Conservation (phyloP, 2,797 vertebrate genomes). For the Champsocephalus esox region DNA sequence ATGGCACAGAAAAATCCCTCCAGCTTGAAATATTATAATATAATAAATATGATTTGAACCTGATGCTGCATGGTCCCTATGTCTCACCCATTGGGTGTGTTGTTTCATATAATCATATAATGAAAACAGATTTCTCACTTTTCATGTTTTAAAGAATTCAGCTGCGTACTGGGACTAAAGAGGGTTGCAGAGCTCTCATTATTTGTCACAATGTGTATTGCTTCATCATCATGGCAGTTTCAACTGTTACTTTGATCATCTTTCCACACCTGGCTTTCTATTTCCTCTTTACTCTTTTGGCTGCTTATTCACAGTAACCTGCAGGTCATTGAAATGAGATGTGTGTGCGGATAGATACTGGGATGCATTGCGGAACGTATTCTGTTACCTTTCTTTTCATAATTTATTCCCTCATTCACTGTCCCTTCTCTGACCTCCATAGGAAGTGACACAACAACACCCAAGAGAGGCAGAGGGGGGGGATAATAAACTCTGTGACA, state of each 20-base stretch:
- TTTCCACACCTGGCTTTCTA: neutral
- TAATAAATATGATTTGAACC: neutral
- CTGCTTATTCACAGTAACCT: neutral
- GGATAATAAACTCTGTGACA: constrained; percentile 60
- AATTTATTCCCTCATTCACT: constrained; percentile 67
- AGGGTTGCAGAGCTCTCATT: no score
- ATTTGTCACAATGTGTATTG: neutral
- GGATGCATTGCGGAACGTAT: constrained; percentile 43
- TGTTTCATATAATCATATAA: neutral
- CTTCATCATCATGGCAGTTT: neutral
- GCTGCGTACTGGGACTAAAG: neutral
- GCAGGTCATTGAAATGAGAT: constrained; percentile 40
- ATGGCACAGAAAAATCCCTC: neutral
- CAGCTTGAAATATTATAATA: neutral
- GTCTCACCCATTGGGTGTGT: neutral
- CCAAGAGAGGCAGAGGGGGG: neutral
- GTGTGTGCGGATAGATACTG: neutral
- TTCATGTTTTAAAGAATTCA: neutral
- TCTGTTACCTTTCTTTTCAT: constrained; percentile 76
- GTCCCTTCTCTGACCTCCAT: constrained; percentile 54
- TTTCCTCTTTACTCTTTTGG: neutral
- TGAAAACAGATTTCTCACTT: neutral
- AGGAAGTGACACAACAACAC: constrained; percentile 48
- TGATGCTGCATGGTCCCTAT: neutral
- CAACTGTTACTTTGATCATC: neutral